Conservation (phyloP, 92 coral and sea anemone genomes). For the Ricordea florida region DNA sequence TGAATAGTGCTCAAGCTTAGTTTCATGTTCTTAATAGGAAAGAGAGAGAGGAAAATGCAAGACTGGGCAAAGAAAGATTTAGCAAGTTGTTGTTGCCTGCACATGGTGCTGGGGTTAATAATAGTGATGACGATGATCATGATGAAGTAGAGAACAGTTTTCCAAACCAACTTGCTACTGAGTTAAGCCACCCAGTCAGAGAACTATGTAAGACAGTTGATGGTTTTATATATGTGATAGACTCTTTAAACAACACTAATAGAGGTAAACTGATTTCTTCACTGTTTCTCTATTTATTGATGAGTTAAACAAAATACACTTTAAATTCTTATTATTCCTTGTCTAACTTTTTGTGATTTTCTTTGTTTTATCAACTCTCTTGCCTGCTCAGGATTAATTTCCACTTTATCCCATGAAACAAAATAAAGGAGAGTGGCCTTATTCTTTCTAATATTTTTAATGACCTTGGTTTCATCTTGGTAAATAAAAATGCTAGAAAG, state of each 20-base stretch:
- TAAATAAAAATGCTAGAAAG: no score
- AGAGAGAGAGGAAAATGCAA: conserved; percentile 87
- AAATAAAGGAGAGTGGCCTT: no score
- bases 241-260: conserved; percentile 71
- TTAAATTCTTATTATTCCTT: no score
- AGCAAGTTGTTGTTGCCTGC: conserved; percentile 79
- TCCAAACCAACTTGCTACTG: conserved; percentile 16
- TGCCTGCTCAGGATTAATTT: no score
- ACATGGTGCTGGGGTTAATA: conserved; percentile 6
- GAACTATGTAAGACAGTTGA: conserved; percentile 94
- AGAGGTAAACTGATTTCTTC: conserved; percentile 54
- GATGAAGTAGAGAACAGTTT: neutral
- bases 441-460: no score
- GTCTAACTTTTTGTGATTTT: no score
- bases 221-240: conserved; percentile 91
- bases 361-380: no score
- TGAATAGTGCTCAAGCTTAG: no score
- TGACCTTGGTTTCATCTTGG: no score
- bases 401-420: no score
- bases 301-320: no score
- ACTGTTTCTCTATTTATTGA: neutral
- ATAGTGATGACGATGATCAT: conserved; percentile 25
- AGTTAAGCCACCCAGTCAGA: conserved; percentile 86
- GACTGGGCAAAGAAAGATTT: conserved; percentile 58
- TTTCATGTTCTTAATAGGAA: conserved; percentile 73